Evolutionary conservation across 2,888 invertebrate species (phyloP).

Genomic region (Drosophila affinis): DNA sequence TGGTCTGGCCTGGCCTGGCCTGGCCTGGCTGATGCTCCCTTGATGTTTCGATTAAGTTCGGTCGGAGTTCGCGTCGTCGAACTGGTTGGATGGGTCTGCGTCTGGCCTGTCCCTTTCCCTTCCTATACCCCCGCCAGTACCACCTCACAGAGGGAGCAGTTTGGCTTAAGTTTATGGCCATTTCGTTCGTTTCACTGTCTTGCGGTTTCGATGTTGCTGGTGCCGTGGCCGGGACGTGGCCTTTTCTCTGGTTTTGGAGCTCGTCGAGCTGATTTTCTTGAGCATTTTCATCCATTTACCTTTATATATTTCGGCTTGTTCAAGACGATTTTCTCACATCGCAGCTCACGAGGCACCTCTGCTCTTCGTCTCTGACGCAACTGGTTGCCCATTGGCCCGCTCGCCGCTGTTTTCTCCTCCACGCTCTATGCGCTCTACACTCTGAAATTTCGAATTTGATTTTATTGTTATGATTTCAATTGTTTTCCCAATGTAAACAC

Average conservation of each 20-base stretch:
- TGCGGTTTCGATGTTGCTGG: slow-evolving; percentile 48
- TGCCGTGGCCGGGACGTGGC: slow-evolving; percentile 1
- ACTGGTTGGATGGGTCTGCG: slow-evolving; percentile 69
- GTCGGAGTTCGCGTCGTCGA: slow-evolving; percentile 77
- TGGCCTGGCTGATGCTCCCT: slow-evolving; percentile 55
- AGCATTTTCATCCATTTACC: slow-evolving; percentile 80
- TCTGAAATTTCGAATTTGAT: slow-evolving; percentile 72
- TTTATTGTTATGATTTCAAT: slow-evolving; percentile 76
- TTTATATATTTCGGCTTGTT: slow-evolving; percentile 66
- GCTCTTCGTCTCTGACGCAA: slow-evolving; percentile 59
- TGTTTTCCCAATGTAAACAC: slow-evolving; percentile 73
- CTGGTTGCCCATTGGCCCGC: slow-evolving; percentile 68
- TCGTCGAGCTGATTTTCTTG: slow-evolving; percentile 76
- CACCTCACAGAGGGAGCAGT: slow-evolving; percentile 45
- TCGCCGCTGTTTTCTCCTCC: slow-evolving; percentile 20
- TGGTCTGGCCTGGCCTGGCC: not conserved
- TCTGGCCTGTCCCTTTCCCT: not conserved
- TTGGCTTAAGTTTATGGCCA: slow-evolving; percentile 77
- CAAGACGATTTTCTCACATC: slow-evolving; percentile 72
- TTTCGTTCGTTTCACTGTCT: slow-evolving; percentile 77
- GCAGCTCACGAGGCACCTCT: slow-evolving; percentile 22
- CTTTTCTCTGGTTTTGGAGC: slow-evolving; percentile 44
- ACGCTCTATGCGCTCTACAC: slow-evolving; percentile 8
- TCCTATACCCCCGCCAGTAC: not conserved
- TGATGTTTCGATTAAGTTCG: slow-evolving; percentile 81